These are phyloP conservation scores for Troglohyphantes excavatus DNA, from an alignment of 2,888 invertebrate species.

Conservation along the genomic window DNA sequence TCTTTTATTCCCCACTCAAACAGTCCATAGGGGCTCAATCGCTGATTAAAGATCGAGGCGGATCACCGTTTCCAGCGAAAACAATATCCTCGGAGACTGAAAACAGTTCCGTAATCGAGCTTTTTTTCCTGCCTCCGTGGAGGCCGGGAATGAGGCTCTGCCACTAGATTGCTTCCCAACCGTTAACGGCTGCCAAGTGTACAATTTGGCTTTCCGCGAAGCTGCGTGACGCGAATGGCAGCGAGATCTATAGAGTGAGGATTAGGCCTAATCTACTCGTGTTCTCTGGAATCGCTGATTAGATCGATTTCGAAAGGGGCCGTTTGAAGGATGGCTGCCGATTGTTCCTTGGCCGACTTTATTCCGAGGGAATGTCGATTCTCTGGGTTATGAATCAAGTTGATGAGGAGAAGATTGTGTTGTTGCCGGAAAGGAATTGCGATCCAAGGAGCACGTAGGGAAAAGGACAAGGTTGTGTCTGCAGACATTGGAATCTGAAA, in stretches of 20 bases:
- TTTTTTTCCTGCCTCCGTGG: background rate
- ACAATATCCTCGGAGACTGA: slow-evolving; percentile 3
- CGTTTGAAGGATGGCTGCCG: no score
- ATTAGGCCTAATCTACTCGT: slow-evolving; percentile 39
- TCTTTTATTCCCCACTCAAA: no score
- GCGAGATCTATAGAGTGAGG: slow-evolving; percentile 21
- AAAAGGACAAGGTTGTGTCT: no score
- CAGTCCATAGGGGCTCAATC: background rate
- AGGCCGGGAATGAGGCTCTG: background rate
- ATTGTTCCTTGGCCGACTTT: no score
- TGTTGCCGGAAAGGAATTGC: no score
- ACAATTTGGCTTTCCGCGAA: slow-evolving; percentile 23
- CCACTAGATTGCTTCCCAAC: background rate
- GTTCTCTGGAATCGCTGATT: slow-evolving; percentile 36
- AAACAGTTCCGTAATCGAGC: background rate
- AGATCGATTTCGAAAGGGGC: slow-evolving; percentile 4
- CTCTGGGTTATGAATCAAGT: no score
- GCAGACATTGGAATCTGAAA: no score
- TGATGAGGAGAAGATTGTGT: no score
- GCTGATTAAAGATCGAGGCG: background rate
- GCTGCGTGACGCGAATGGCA: slow-evolving; percentile 19
- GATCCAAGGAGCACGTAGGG: no score
- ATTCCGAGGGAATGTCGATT: no score
- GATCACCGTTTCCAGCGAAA: background rate
- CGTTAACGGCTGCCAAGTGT: slow-evolving; percentile 8